Base-by-base conservation (phyloP, 1,140 invertebrate genomes). In the Andrena cerasifolii region DNA sequence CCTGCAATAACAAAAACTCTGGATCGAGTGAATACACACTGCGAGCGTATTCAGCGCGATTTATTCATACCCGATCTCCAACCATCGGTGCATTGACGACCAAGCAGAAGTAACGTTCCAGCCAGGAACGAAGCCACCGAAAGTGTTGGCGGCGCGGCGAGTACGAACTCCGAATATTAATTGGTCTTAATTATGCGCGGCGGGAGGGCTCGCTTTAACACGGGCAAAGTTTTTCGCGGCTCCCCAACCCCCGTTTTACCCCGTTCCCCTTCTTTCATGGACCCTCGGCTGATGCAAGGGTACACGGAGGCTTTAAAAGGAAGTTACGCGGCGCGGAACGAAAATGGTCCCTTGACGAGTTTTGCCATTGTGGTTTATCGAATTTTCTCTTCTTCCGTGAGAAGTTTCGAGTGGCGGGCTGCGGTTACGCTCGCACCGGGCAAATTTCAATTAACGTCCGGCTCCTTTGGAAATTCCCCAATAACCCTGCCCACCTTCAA, bases 141-240 rank as follows among this genome's bases (percentile, higher is more conserved):
- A 84, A 85, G 81, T 73, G 70, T 47, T 66, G 47, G 47, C 12
- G 53, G 33, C 3, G 18, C 43, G 40, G 61, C 24, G 40, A 61
- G 68, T 74, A 87, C 85, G 87, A 80, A 53, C 62, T 63, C 53
- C 85, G 89, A 90, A 89, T 90, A 90, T 89, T 90, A 90, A 90
- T 90, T 89, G 86, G 79, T 80, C 77, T 87, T 90, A 88, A 90
- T 89, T 88, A 90, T 88, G 86, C 84, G 82, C 49, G 66, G 58
- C 36, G 40, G n/a, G 78, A 77, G 73, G 65, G 65, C 66, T 70
- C 74, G 79, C 59, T 80, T 68, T 71, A 80, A 71, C 66, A 31
- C 75, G 59, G 40, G 18, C n/a, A 72, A 80, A 80, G 65, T 80
- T 80, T 80, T 78, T 78, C 51, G 36, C 59, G 21, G n/a, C n/a